Evolutionary conservation across 1,140 invertebrate genomes (phyloP), one percentile per base, ranked within the genome.

Genomic region (Lysiphlebus fabarum): DNA sequence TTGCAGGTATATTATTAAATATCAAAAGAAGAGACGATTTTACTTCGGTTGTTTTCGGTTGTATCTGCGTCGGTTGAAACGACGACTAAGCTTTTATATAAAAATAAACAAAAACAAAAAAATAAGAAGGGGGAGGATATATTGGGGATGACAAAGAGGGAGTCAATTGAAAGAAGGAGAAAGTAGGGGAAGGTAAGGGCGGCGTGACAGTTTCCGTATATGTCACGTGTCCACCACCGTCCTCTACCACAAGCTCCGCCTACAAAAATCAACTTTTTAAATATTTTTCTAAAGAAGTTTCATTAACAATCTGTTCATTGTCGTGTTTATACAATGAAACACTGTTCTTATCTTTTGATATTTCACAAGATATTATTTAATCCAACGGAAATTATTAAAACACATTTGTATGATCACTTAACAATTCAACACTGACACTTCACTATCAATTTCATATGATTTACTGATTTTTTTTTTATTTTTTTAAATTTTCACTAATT

Each of bases 171-270:
- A 38, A 48, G 41, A 54, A 10, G 47, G 53, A 62, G 64, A 62
- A 59, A 57, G 43, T 61, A 62, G 67, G 64, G 64, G 66, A 64
- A 62, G 44, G 68, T 64, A 75, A 76, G 74, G 74, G 76, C 76
- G 76, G 75, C 74, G 74, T 79, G 77, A 79, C 77, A 78, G 76
- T 78, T 79, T 78, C 73, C 70, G 73, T 72, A 76, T 77, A 71
- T 72, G 76, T 78, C 75, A 77, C 75, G 76, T 77, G 76, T 79
- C 74, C 67, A 68, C 74, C 67, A 68, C 72, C 69, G 69, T 71
- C 69, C 70, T 75, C 70, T 26, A 26, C 17, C 17, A 26, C 45
- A 78, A 59, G 76, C 77, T 59, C 75, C 77, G 77, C 77, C 77
- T 75, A 74, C 75, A 56, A 65, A 40, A 58, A 62, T 59, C 70